These are phyloP conservation scores for Nothoprocta perdicaria DNA, from an alignment of 2,113 vertebrate species.

Conservation along the genomic window DNA sequence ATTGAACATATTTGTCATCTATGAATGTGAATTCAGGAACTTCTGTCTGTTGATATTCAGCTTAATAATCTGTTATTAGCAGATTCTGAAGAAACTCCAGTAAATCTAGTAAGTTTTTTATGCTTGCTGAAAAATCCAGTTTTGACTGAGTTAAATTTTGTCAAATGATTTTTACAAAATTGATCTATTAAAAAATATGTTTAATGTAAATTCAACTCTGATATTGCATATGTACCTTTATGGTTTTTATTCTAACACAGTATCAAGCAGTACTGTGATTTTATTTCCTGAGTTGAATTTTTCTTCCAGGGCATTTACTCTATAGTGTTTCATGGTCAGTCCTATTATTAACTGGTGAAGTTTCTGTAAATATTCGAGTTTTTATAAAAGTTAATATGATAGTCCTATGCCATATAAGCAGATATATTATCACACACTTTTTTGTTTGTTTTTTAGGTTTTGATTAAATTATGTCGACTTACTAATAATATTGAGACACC, in stretches of 20 bases:
- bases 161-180: not conserved
- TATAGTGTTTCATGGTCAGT: not conserved
- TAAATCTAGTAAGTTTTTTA: not conserved
- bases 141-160: not conserved
- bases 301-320: not conserved
- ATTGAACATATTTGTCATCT: not conserved
- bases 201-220: not conserved
- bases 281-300: not conserved
- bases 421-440: too few relatives aligned
- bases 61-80: not conserved
- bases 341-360: not conserved
- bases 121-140: not conserved
- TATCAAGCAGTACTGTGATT: not conserved
- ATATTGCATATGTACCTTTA: not conserved
- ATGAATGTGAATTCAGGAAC: not conserved
- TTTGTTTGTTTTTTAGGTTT: constrained; percentile 77
- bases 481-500: constrained; percentile 78
- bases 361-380: not conserved
- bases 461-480: constrained; percentile 87
- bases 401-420: not conserved
- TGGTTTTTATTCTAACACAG: not conserved
- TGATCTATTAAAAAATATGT: not conserved
- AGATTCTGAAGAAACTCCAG: not conserved
- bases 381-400: not conserved
- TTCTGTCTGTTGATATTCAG: not conserved